Evolutionary conservation across 2,888 invertebrate genomes (phyloP), one percentile per base, ranked within the genome.

Genomic region (Urechis unicinctus): DNA sequence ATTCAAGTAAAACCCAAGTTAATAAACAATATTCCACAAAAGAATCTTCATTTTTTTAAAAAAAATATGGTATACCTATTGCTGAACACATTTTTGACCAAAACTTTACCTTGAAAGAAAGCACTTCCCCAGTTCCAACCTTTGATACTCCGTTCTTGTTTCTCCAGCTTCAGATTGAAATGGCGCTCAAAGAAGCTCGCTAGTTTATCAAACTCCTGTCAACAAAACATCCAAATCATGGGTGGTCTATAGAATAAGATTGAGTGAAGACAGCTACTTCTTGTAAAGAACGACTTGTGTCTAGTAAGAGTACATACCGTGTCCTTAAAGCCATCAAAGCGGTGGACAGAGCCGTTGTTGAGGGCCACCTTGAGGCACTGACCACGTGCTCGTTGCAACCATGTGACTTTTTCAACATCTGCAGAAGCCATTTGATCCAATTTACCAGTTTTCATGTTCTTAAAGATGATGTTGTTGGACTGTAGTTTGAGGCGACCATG

Each of bases 111-210:
- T 67, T 86, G 86, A 74, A 99, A 97, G 67, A 90, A 89, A 0
- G 93, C 92, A 0, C 90, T 89, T 29, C 98, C 98, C 93, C 97
- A 98, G 79, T 98, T 99, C 97, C 97, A 98, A 0, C 98, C 98
- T 76, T 93, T 95, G 1, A 96, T 82, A 61, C 93, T 90, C 52
- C 94, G 79, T 71, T 98, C 97, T 69, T 90, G 91, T 69, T 91
- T 92, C 48, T 91, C 81, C 85, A 96, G 85, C 56, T 90, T 88
- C 25, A 70, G 63, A 41, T 71, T 63, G 77, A 94, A 96, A 63
- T 88, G 86, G 4, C 83, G 82, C 61, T 86, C 85, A 66, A 96
- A 88, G 78, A 92, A 97, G 67, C 90, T 89, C 0, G 89, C 86
- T 46, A 98, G 84, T 75, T 93, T 94, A 48, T 96, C 95, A 80